Base-by-base conservation (phyloP, 2,888 invertebrate genomes). In the Chrysodeixis includens region DNA sequence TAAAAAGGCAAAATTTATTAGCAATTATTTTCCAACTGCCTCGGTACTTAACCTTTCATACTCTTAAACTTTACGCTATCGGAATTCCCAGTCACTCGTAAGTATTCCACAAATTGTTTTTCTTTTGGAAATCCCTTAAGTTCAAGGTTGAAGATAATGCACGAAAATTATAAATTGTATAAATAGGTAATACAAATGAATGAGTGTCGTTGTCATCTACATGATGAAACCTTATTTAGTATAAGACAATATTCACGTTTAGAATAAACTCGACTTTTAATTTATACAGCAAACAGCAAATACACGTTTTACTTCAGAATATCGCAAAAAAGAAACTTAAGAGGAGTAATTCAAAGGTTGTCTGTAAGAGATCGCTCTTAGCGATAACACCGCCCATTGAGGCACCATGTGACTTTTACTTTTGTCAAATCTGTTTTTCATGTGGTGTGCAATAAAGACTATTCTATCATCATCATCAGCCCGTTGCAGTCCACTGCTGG, bases 1-100 rank as follows among this genome's bases (percentile, higher is more conserved):
- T 46, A 46, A 46, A 18, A 46, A 18, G 3, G 12, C 2, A 20
- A 20, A 49, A 20, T 49, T 49, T 49, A 49, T 49, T 10, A 9
- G 10, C 46, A 20, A 49, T 49, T 49, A 49, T 10, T 49, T 46
- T 20, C 20, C 9, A 49, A 49, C 44, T 44, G n/a, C 46, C 20
- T 20, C 46, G 18, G 20, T 49, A 49, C 46, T 49, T 49, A 49
- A 49, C 46, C 18, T 49, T 49, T 18, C 46, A 10, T 18, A 20
- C 9, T 49, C 20, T 49, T 49, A 20, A 20, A 49, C 20, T 20
- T 49, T 49, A 18, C n/a, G 46, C 8, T 18, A 49, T 10, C 46
- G 46, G 46, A 20, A 49, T 49, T 49, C 18, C 46, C 46, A 49
- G 18, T 9, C 10, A 20, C 18, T 49, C 10, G 40, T 40, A 49